Base-by-base conservation (phyloP, 2,113 vertebrate species). In the Oplegnathus fasciatus region DNA sequence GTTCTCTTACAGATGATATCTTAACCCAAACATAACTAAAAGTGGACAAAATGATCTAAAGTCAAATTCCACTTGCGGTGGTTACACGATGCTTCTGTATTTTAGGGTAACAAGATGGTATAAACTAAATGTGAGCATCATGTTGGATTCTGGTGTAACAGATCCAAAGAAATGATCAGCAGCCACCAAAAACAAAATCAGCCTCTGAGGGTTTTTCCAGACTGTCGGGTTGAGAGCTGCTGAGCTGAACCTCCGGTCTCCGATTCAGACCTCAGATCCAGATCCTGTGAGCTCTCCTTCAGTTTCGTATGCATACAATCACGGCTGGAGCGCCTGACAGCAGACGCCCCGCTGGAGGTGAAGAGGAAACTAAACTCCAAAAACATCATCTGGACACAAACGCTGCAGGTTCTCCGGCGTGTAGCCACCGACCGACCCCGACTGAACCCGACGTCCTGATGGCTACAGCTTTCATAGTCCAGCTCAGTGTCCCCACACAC, bases 391-490 rank as follows among this genome's bases (percentile, higher is more conserved):
- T 1, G 46, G 86, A 94, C 93, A 90, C 89, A 65, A 66, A 68
- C 7, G 55, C 80, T 88, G 87, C 80, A 79, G 84, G 88, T 86
- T 92, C 94, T 95, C 95, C 92, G 10, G 94, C 94, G 13, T 86
- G 87, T 20, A 70, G 88, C 82, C 67, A 4, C 40, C 30, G 1
- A 15, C 20, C 14, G 11, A 28, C 17, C 5, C 30, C 17, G 2
- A 72, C 22, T 3, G 9, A 9, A 2, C 0, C n/a, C 6, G 6
- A 3, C 0, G n/a, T 13, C 15, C 30, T 9, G 48, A 42, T 26
- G 86, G 83, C 91, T 64, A 79, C 94, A 93, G 95, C 95, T 90
- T 95, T 95, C 95, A 96, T 94, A 91, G 92, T 89, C 86, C 91
- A 93, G 90, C 83, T 54, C 80, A 80, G 88, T 82, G 86, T 84